phyloP scores from a whole-genome alignment of 53 echinoderm and acorn worm genomes.

The Actinopyga echinites region DNA sequence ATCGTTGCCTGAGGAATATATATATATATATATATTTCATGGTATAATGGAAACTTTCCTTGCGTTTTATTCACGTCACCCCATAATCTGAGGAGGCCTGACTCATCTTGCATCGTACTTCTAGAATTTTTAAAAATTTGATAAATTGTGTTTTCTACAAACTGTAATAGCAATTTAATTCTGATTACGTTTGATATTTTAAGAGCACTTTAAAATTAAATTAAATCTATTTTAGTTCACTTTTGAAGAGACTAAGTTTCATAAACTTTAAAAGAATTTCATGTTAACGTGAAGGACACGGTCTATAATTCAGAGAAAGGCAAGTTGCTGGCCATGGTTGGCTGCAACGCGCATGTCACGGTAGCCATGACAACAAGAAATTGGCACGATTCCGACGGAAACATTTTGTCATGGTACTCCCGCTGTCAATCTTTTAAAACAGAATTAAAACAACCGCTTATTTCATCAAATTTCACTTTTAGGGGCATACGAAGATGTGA shows the following conservation, averaged over 20 bases:
- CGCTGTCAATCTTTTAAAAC: not conserved
- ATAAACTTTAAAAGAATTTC: constrained; percentile 22
- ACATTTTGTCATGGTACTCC: not conserved
- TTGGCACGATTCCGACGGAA: not conserved
- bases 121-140: not conserved
- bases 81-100: too few species aligned
- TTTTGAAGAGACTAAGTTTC: not conserved
- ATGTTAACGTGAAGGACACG: constrained; percentile 27
- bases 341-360: constrained; percentile 30
- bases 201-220: not conserved
- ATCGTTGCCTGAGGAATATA: too few species aligned
- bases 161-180: not conserved
- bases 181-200: not conserved
- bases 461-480: not conserved
- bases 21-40: too few species aligned
- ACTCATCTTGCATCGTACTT: too few species aligned
- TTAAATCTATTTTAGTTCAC: not conserved
- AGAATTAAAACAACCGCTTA: not conserved
- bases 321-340: constrained; percentile 4
- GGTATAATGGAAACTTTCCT: too few species aligned
- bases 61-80: too few species aligned
- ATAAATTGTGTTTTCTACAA: not conserved
- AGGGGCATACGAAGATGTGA: too few species aligned
- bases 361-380: constrained; percentile 1
- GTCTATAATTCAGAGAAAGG: not conserved